Percentiles rank a stretch among this genome's conserved stretches.
phyloP scores from a whole-genome alignment of 2,888 invertebrate genomes.

The Diabrotica balteata region DNA sequence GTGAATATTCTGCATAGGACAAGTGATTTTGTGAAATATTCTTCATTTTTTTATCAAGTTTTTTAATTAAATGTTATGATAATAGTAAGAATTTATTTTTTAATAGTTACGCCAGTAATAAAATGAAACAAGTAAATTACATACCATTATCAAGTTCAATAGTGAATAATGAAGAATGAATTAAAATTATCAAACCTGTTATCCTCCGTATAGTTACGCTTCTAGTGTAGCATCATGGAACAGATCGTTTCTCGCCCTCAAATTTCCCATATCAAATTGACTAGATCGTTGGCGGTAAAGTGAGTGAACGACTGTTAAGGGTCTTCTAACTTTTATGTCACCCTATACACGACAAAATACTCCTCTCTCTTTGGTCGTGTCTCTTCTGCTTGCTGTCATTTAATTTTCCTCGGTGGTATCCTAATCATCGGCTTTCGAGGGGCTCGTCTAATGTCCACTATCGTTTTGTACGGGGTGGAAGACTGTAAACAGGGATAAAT shows the following conservation, averaged over 20 bases:
- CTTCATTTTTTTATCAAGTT: too few species aligned
- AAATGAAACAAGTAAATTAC: too few species aligned
- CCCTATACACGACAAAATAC: conserved; percentile 36
- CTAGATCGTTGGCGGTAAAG: conserved; percentile 40
- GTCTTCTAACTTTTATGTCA: conserved; percentile 43
- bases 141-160: too few species aligned
- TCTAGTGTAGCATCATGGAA: conserved; percentile 29
- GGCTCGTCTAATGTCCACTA: conserved; percentile 24
- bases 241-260: conserved; percentile 40
- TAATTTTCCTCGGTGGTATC: conserved; percentile 42
- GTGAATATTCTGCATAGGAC: too few species aligned
- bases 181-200: too few species aligned
- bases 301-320: conserved; percentile 19
- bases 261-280: conserved; percentile 50
- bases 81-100: too few species aligned
- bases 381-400: conserved; percentile 42
- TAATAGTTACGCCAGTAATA: too few species aligned
- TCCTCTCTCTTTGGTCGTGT: conserved; percentile 29
- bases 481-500: too few species aligned
- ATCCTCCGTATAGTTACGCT: conserved; percentile 20
- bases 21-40: too few species aligned
- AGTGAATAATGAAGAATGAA: too few species aligned
- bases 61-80: too few species aligned
- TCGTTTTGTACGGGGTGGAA: conserved; percentile 20
- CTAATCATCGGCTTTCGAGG: conserved; percentile 32